Conservation (phyloP, 2,888 invertebrate species). For the Nemurella pictetii region DNA sequence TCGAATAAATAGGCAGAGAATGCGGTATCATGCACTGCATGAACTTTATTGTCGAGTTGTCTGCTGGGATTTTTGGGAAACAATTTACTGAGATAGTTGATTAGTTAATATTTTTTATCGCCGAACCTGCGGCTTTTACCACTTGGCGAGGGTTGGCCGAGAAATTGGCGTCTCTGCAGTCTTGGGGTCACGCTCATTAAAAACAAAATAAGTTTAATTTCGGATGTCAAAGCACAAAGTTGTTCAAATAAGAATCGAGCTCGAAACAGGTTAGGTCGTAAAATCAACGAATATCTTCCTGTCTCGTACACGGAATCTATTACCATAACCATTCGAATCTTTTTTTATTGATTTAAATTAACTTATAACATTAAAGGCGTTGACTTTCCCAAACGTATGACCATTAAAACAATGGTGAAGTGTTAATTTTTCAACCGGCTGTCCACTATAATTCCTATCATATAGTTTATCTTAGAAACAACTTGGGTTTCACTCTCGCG, state of each 20-base stretch:
- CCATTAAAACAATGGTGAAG: slow-evolving; percentile 26
- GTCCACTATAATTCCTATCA: slow-evolving; percentile 9
- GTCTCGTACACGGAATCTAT: neutral
- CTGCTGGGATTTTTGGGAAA: no score
- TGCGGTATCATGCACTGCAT: no score
- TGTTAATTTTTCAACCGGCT: slow-evolving; percentile 27
- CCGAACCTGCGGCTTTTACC: neutral
- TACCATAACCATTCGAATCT: neutral
- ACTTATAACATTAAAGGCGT: slow-evolving; percentile 26
- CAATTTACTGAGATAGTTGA: neutral
- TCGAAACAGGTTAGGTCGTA: slow-evolving; percentile 1
- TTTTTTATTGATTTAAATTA: slow-evolving; percentile 29
- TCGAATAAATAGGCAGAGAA: no score
- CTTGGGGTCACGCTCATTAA: neutral
- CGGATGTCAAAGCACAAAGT: slow-evolving; percentile 3
- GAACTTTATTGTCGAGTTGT: no score
- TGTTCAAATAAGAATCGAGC: neutral
- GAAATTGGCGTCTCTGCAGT: no score
- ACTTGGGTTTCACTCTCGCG: neutral
- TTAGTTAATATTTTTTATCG: neutral
- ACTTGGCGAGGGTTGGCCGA: neutral
- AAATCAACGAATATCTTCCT: slow-evolving; percentile 14
- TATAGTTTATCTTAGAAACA: slow-evolving; percentile 5
- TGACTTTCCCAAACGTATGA: slow-evolving; percentile 14
- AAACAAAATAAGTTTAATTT: slow-evolving; percentile 21